Percentiles rank a stretch among this genome's conserved stretches.
Conservation (phyloP, 2,888 invertebrate species). For the Ernsta delagoae region DNA sequence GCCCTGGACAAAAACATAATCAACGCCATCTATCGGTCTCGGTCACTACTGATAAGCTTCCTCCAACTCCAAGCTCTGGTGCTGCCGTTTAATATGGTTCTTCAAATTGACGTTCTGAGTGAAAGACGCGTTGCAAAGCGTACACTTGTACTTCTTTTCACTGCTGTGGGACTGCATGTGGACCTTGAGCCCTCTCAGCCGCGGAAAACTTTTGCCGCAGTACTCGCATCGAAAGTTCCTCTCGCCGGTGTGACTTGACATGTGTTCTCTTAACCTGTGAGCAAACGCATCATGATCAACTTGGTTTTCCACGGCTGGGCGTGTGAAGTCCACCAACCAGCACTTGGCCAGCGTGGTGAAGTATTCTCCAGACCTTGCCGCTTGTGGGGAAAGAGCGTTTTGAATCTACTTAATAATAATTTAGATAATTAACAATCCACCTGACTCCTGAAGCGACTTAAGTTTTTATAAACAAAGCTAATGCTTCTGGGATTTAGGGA, state of each 20-base stretch:
- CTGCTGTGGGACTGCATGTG: conserved; percentile 83
- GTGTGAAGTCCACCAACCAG: too few species aligned
- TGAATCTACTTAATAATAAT: too few species aligned
- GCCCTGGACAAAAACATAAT: too few species aligned
- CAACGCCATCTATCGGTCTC: not conserved
- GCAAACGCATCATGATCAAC: too few species aligned
- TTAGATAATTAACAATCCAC: too few species aligned
- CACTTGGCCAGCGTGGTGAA: too few species aligned
- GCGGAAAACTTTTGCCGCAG: conserved; percentile 73
- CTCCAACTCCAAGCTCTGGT: conserved; percentile 44
- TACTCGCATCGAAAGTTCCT: conserved; percentile 70
- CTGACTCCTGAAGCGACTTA: too few species aligned
- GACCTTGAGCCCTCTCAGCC: conserved; percentile 72
- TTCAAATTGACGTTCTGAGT: conserved; percentile 84
- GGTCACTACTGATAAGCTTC: conserved; percentile 16
- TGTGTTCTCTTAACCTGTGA: conserved; percentile 67
- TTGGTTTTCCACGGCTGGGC: too few species aligned
- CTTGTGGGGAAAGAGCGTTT: too few species aligned
- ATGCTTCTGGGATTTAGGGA: too few species aligned
- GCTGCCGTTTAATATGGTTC: conserved; percentile 81
- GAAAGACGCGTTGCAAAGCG: conserved; percentile 79
- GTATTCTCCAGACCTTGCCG: too few species aligned
- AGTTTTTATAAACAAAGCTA: too few species aligned
- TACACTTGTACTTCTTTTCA: conserved; percentile 82
- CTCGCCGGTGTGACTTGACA: conserved; percentile 76